Evolutionary conservation across 1,140 invertebrate genomes (phyloP).

Genomic region (Panonychus citri): DNA sequence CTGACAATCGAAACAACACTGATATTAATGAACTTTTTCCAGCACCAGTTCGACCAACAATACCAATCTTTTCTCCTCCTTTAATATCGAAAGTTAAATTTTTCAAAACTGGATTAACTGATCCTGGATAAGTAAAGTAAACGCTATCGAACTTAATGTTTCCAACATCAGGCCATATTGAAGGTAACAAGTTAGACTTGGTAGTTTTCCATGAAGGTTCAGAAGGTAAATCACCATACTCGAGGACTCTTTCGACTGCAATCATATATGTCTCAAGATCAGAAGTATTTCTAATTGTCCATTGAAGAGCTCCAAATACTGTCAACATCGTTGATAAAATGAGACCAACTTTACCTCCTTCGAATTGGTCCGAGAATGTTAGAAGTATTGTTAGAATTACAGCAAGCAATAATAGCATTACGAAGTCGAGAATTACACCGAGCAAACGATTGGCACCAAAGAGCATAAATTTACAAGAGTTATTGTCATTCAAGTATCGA

Average conservation of each 20-base stretch:
- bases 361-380: not conserved
- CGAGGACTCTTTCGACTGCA: constrained; percentile 52
- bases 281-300: constrained; percentile 51
- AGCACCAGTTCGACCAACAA: constrained; percentile 66
- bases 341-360: constrained; percentile 45
- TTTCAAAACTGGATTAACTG: constrained; percentile 31
- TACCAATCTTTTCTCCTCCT: constrained; percentile 39
- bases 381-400: constrained; percentile 16
- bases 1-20: constrained; percentile 49
- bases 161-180: constrained; percentile 40
- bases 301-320: constrained; percentile 51
- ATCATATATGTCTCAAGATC: constrained; percentile 63
- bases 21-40: constrained; percentile 71
- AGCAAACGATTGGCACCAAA: constrained; percentile 52
- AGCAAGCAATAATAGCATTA: constrained; percentile 42
- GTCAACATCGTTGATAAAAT: constrained; percentile 49
- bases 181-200: constrained; percentile 1
- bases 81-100: constrained; percentile 17
- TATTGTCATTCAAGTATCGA: constrained; percentile 49
- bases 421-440: constrained; percentile 49
- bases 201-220: constrained; percentile 26
- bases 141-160: constrained; percentile 39
- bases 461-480: constrained; percentile 42
- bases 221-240: constrained; percentile 43
- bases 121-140: constrained; percentile 34